A percentile compares a stretch with the other conserved stretches of the same genome.
These are phyloP conservation scores for Petrosia ficiformis DNA, from an alignment of 37 sponge, comb jelly and placozoan genomes.

Conservation along the genomic window DNA sequence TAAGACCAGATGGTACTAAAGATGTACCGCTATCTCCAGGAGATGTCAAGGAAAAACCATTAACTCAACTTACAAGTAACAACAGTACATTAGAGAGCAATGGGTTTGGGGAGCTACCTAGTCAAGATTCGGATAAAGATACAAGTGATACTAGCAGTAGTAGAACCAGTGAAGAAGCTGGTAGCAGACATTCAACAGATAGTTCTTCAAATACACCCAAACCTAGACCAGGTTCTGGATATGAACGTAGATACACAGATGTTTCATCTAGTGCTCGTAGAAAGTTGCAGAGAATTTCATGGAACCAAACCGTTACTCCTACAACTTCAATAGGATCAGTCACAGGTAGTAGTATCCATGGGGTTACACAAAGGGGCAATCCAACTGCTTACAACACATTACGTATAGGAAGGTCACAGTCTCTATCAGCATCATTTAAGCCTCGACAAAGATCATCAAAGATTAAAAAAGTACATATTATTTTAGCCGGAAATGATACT, in stretches of 20 bases:
- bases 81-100: background rate
- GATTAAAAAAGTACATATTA: constrained; percentile 46
- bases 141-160: background rate
- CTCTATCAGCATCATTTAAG: background rate
- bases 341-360: background rate
- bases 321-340: background rate
- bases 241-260: background rate
- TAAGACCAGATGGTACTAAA: background rate
- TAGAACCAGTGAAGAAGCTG: background rate
- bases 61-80: background rate
- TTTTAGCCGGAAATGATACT: constrained; percentile 61
- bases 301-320: background rate
- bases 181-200: background rate
- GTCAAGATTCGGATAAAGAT: constrained; percentile 6
- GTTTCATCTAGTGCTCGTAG: background rate
- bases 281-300: background rate
- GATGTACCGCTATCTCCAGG: too few species aligned
- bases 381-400: constrained; percentile 10
- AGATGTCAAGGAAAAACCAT: background rate
- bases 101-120: background rate
- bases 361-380: constrained; percentile 33
- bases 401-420: background rate
- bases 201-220: background rate
- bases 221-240: background rate
- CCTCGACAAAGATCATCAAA: background rate